These are phyloP conservation scores for Seira sanloemensis DNA, from an alignment of 2,888 invertebrate genomes.

Conservation along the genomic window DNA sequence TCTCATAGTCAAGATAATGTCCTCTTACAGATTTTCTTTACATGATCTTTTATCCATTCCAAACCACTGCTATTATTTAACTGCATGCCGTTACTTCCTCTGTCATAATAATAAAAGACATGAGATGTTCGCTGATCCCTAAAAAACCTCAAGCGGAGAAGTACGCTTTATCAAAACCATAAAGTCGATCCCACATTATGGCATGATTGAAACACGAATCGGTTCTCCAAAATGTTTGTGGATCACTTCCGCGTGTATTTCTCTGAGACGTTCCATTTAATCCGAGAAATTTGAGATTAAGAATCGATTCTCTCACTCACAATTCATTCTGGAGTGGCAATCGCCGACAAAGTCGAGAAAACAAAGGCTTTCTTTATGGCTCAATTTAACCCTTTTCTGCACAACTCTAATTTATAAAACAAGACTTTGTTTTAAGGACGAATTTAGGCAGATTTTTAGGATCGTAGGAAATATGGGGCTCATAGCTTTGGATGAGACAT, in stretches of 20 bases:
- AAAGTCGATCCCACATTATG: background rate
- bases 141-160: background rate
- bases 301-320: too few relatives aligned
- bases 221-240: too few relatives aligned
- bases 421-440: too few relatives aligned
- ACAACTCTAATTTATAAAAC: too few relatives aligned
- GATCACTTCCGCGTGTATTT: too few relatives aligned
- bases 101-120: background rate
- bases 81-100: background rate
- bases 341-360: too few relatives aligned
- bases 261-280: background rate
- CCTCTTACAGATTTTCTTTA: background rate
- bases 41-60: background rate
- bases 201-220: background rate
- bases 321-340: too few relatives aligned
- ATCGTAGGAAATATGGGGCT: too few relatives aligned
- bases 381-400: too few relatives aligned
- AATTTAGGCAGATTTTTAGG: too few relatives aligned
- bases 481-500: too few relatives aligned
- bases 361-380: too few relatives aligned
- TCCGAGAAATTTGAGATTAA: background rate
- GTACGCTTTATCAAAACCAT: background rate
- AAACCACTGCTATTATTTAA: background rate
- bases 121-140: background rate
- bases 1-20: slow-evolving; percentile 3